Conservation (phyloP, 1,140 invertebrate species). For the Melanaphis sacchari region DNA sequence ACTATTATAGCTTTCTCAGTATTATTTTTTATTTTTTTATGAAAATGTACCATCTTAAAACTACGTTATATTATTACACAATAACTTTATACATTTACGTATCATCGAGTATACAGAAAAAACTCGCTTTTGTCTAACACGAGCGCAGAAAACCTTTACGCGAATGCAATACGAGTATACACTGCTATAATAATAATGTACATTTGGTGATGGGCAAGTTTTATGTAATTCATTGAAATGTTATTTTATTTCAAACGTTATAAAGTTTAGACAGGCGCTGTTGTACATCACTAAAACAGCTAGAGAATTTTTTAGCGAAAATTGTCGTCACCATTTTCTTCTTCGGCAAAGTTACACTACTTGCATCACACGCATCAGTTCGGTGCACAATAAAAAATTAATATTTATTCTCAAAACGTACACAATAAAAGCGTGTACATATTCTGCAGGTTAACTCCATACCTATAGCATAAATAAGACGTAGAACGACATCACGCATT, state of each 20-base stretch:
- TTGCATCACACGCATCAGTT: not conserved
- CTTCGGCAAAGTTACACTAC: not conserved
- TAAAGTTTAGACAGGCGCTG: not conserved
- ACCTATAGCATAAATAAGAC: not conserved
- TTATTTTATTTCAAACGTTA: not conserved
- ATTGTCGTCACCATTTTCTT: not conserved
- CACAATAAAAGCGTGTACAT: not conserved
- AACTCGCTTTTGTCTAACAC: not conserved
- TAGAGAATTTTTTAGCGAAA: not conserved
- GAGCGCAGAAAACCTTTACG: not conserved
- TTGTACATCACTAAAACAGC: not conserved
- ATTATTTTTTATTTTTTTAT: no score
- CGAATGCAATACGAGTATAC: not conserved
- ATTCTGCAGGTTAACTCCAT: not conserved
- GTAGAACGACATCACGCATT: not conserved
- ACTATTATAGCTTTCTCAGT: no score
- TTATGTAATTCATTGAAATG: not conserved
- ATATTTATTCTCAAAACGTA: not conserved
- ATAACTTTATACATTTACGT: not conserved
- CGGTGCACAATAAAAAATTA: conserved; percentile 4
- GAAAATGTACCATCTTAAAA: no score
- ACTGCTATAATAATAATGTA: not conserved
- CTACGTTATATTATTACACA: no score
- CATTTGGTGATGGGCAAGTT: not conserved
- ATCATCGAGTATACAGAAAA: not conserved